Evolutionary conservation across 2,113 vertebrate species (phyloP).

Genomic region (Megalops atlanticus): DNA sequence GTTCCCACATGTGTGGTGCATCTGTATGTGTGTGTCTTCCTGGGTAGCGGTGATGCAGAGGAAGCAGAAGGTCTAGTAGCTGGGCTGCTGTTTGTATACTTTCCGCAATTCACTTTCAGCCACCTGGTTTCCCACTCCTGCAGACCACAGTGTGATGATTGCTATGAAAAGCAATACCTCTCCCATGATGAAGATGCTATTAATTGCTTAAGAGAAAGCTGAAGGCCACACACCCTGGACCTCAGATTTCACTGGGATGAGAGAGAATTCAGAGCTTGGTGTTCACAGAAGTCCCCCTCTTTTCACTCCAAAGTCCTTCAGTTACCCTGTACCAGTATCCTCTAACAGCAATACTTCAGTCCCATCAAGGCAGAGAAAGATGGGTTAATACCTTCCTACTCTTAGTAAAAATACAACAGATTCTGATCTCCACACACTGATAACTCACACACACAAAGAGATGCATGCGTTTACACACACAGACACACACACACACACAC

Average conservation of each 20-base stretch:
- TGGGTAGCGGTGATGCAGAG: too few species aligned
- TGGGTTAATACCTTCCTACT: constrained; percentile 19
- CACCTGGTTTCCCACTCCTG: not conserved
- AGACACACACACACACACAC: not conserved
- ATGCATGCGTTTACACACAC: not conserved
- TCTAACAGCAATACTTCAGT: not conserved
- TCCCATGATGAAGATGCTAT: not conserved
- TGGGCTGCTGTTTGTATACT: too few species aligned
- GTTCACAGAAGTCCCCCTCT: not conserved
- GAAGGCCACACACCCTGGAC: not conserved
- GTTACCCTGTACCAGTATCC: not conserved
- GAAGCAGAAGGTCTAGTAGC: too few species aligned
- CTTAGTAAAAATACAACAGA: constrained; percentile 12
- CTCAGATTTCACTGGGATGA: constrained; percentile 15
- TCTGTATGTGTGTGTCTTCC: too few species aligned
- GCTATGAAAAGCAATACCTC: not conserved
- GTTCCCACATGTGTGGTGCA: too few species aligned
- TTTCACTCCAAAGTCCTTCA: not conserved
- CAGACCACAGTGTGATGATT: not conserved
- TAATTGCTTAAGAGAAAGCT: not conserved
- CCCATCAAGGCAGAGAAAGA: constrained; percentile 3
- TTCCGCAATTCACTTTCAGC: too few species aligned
- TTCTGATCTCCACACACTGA: constrained; percentile 20
- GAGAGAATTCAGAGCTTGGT: not conserved
- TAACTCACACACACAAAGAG: not conserved